phyloP scores from a whole-genome alignment of 2,113 vertebrate species.

The Cathartes aura region DNA sequence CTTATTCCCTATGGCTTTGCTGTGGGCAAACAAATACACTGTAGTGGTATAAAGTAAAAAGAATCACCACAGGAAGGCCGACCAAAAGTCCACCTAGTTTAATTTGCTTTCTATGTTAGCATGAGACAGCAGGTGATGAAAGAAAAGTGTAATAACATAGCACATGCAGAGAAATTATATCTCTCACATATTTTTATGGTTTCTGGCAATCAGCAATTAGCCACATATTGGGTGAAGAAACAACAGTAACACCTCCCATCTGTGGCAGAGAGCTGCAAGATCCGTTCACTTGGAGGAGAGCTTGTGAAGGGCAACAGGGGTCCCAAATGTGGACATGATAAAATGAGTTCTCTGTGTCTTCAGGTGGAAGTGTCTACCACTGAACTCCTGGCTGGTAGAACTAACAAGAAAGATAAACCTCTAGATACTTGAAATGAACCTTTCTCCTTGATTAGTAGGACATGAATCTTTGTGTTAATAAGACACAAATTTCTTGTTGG shows the following conservation, averaged over 20 bases:
- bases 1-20: neutral
- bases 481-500: neutral
- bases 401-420: neutral
- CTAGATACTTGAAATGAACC: neutral
- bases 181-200: neutral
- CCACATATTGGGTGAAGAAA: neutral
- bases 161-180: neutral
- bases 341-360: neutral
- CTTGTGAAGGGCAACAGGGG: neutral
- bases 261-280: neutral
- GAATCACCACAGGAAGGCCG: neutral
- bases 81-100: neutral
- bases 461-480: neutral
- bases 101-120: neutral
- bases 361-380: neutral
- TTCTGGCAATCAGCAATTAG: neutral
- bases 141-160: neutral
- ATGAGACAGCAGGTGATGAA: neutral
- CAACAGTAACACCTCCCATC: neutral
- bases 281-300: neutral
- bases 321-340: accelerated
- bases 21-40: neutral
- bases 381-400: neutral
- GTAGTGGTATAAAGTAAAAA: neutral
- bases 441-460: neutral